Percentiles rank a stretch among this genome's conserved stretches.
Evolutionary conservation across 2,113 vertebrate species (phyloP).

Genomic region (Blennius ocellaris): DNA sequence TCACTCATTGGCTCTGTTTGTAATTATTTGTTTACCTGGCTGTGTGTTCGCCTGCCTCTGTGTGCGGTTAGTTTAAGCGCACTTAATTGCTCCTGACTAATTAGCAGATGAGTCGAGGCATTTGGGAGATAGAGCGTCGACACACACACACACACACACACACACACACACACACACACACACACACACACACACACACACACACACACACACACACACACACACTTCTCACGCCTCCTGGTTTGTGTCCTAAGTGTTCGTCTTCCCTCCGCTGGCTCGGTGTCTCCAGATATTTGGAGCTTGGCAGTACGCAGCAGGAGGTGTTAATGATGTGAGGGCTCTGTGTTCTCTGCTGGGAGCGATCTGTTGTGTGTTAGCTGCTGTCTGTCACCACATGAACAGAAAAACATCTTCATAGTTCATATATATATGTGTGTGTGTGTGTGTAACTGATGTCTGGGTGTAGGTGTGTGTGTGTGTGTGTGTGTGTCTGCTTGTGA

Average conservation of each 20-base stretch:
- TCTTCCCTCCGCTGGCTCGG: conserved; percentile 50
- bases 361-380: conserved; percentile 68
- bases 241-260: conserved; percentile 51
- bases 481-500: conserved; percentile 34
- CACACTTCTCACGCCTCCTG: conserved; percentile 44
- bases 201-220: conserved; percentile 29
- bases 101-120: conserved; percentile 74
- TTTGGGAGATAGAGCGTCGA: conserved; percentile 42
- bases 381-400: conserved; percentile 72
- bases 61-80: conserved; percentile 69
- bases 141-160: conserved; percentile 12
- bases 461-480: conserved; percentile 28
- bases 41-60: conserved; percentile 51
- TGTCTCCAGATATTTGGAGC: conserved; percentile 58
- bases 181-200: conserved; percentile 16
- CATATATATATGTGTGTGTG: conserved; percentile 25
- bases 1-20: conserved; percentile 40
- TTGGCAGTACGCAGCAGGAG: conserved; percentile 65
- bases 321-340: conserved; percentile 81
- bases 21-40: conserved; percentile 72
- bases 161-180: conserved; percentile 12
- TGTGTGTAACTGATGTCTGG: conserved; percentile 4
- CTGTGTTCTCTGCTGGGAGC: conserved; percentile 72
- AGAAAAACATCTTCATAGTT: conserved; percentile 72
- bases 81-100: conserved; percentile 78